A percentile compares a stretch with the other conserved stretches of the same genome.
phyloP scores from a whole-genome alignment of 2,797 vertebrate genomes.

The Heliangelus exortis region DNA sequence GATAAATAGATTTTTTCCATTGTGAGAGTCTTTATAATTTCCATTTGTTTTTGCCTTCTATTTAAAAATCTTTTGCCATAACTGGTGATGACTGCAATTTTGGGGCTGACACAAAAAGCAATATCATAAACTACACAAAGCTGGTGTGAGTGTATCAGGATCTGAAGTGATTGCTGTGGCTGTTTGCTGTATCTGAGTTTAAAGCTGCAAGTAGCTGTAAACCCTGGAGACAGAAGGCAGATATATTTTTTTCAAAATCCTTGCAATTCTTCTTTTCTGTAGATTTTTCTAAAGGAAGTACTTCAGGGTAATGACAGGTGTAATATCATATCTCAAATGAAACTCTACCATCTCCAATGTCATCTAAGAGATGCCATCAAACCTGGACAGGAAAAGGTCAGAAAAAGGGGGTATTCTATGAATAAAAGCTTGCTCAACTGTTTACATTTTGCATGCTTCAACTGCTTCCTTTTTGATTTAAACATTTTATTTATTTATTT shows the following conservation, averaged over 20 bases:
- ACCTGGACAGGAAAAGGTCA: neutral
- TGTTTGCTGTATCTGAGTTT: neutral
- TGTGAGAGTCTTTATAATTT: neutral
- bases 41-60: neutral
- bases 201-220: neutral
- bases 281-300: neutral
- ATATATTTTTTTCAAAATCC: neutral
- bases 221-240: neutral
- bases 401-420: neutral
- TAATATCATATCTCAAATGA: neutral
- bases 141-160: neutral
- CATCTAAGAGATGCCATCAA: neutral
- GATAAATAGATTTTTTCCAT: neutral
- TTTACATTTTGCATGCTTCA: constrained; percentile 1
- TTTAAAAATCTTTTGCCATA: neutral
- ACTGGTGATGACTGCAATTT: neutral
- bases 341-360: neutral
- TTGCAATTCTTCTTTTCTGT: neutral
- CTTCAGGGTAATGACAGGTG: neutral
- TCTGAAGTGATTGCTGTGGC: neutral
- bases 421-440: neutral
- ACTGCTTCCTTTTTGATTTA: neutral
- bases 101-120: neutral
- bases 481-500: neutral
- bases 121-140: neutral